phyloP scores from a whole-genome alignment of 2,888 invertebrate species.

The Schizotus pectinicornis region DNA sequence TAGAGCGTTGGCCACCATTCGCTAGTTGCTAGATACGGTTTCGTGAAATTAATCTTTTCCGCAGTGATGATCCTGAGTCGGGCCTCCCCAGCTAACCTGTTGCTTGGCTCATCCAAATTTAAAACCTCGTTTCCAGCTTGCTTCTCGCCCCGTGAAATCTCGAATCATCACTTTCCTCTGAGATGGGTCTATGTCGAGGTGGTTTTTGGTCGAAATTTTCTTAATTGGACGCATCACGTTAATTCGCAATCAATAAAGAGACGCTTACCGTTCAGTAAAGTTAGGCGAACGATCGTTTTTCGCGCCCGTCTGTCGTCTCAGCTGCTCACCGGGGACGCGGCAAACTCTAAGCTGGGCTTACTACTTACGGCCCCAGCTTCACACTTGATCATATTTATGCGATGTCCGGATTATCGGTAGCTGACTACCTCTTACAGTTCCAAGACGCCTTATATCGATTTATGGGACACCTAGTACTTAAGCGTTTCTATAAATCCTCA shows the following conservation, averaged over 20 bases:
- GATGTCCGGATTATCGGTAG: slow-evolving; percentile 60
- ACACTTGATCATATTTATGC: slow-evolving; percentile 63
- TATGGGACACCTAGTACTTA: slow-evolving; percentile 55
- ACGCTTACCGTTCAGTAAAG: slow-evolving; percentile 47
- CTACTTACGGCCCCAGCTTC: slow-evolving; percentile 59
- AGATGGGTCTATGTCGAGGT: neutral
- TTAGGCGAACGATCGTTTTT: slow-evolving; percentile 53
- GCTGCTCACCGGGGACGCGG: slow-evolving; percentile 55
- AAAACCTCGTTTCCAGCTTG: slow-evolving; percentile 36
- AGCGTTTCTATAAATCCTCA: slow-evolving; percentile 56
- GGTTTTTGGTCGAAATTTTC: neutral
- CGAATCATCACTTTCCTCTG: neutral
- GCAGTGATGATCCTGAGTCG: slow-evolving; percentile 41
- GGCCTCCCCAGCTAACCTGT: slow-evolving; percentile 47
- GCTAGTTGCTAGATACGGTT: slow-evolving; percentile 36
- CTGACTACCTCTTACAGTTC: slow-evolving; percentile 57
- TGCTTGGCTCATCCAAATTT: slow-evolving; percentile 51
- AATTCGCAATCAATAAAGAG: slow-evolving; percentile 51
- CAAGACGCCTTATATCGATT: slow-evolving; percentile 59
- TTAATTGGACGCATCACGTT: slow-evolving; percentile 26
- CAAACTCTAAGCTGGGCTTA: slow-evolving; percentile 61
- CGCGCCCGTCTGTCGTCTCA: slow-evolving; percentile 52
- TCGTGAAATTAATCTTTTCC: slow-evolving; percentile 49
- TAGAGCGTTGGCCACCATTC: slow-evolving; percentile 34
- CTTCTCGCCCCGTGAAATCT: slow-evolving; percentile 8